Evolutionary conservation across 2,797 vertebrate species (phyloP), one percentile per base, ranked within the genome.

Genomic region (Thaleichthys pacificus): DNA sequence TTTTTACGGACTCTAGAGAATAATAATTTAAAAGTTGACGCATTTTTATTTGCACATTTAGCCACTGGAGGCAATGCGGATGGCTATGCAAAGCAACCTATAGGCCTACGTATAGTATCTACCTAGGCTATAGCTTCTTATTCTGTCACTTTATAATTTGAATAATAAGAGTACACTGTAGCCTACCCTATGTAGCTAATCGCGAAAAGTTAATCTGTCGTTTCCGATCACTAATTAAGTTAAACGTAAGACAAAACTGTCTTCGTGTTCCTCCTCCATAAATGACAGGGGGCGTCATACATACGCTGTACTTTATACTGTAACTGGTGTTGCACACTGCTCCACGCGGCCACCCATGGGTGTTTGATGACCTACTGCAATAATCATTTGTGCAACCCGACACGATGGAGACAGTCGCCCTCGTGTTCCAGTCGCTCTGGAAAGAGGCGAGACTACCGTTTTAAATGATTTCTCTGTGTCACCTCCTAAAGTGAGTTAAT

Each of bases 321-420:
- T 64, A 9, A 19, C 38, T 42, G 9, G 38, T 35, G 7, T 64
- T 6, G 11, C 17, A 30, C 17, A 49, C 11, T 21, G n/a, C 21
- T 66, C 35, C 38, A 75, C 72, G 72, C 73, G n/a, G 66, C 15
- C 65, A 73, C 15, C 14, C 68, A 69, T 19, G 61, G n/a, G 21
- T 66, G 60, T 77, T 80, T 80, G 82, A 83, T 86, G 84, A 89
- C 80, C 4, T 90, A 63, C 58, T 77, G 54, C 28, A 24, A 49
- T 70, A 51, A 47, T 70, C 42, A 51, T 3, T 19, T 15, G 21
- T 49, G 54, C 35, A 26, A 35, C 42, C 24, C 35, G 7, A 32
- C 26, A 19, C 24, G 0, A 28, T 11, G 8, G 38, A 42, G 38
- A 11, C 2, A 11, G 38, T 42, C 26, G 26, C 1, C 32, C 22